A percentile compares a stretch with the other conserved stretches of the same genome.
Evolutionary conservation across 2,113 vertebrate species (phyloP).

Genomic region (Antennarius striatus): DNA sequence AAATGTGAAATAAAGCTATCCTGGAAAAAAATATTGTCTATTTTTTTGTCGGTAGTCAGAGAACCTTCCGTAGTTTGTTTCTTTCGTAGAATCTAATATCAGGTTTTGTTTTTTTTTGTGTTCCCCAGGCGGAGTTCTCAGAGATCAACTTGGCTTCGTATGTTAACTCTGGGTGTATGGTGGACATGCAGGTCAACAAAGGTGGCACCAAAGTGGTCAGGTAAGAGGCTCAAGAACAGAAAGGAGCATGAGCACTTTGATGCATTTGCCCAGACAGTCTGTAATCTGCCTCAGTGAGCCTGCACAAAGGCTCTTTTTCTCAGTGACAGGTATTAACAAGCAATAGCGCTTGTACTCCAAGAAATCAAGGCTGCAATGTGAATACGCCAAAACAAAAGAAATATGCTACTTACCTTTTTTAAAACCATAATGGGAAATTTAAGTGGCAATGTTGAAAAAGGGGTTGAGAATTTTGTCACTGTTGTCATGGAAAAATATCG

Average conservation of each 20-base stretch:
- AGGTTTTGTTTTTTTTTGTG: neutral
- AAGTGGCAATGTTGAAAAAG: too few species aligned
- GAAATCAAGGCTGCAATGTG: too few species aligned
- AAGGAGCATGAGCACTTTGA: slow-evolving; percentile 2
- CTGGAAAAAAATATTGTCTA: neutral
- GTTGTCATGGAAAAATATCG: too few species aligned
- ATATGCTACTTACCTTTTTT: too few species aligned
- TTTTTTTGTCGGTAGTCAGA: neutral
- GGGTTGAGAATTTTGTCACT: too few species aligned
- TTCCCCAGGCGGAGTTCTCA: slow-evolving; percentile 90
- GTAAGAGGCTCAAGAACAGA: slow-evolving; percentile 71
- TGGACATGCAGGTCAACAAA: slow-evolving; percentile 93
- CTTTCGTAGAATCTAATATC: neutral
- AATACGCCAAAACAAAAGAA: too few species aligned
- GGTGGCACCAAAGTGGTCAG: slow-evolving; percentile 92
- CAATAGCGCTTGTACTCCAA: too few species aligned
- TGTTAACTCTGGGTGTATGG: slow-evolving; percentile 88
- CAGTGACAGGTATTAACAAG: slow-evolving; percentile 1
- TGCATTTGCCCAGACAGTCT: slow-evolving; percentile 18
- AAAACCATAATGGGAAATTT: too few species aligned
- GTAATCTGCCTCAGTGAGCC: slow-evolving; percentile 23
- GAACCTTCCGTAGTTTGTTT: neutral
- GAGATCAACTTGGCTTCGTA: slow-evolving; percentile 93
- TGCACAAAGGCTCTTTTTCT: slow-evolving; percentile 39
- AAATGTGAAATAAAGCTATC: slow-evolving; percentile 32